Evolutionary conservation across 2,888 invertebrate species (phyloP).

Genomic region (Trypoxylon attenuatum): DNA sequence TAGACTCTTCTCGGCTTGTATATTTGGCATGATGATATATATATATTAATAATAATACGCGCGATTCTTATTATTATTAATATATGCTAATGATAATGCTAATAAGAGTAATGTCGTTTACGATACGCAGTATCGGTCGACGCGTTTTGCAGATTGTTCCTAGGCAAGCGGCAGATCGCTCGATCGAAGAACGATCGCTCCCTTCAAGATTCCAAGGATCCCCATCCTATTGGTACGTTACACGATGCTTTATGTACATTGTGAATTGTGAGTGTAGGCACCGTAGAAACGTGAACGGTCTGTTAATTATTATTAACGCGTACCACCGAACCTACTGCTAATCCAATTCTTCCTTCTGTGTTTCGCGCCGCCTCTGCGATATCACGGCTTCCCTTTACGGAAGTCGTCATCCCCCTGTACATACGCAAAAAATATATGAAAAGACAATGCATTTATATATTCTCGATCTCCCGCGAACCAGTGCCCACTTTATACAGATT

Average conservation of each 20-base stretch:
- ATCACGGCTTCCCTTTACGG: neutral
- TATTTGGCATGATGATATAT: constrained; percentile 65
- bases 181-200: neutral
- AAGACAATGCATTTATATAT: constrained; percentile 25
- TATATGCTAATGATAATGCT: constrained; percentile 15
- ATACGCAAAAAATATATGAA: constrained; percentile 36
- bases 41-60: constrained; percentile 58
- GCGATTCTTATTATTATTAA: constrained; percentile 44
- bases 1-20: constrained; percentile 63
- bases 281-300: neutral
- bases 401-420: constrained; percentile 31
- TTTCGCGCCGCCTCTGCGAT: neutral
- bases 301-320: neutral
- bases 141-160: constrained; percentile 18
- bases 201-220: neutral
- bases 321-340: neutral
- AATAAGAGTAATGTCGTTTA: constrained; percentile 15
- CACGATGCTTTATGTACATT: neutral
- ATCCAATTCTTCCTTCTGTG: neutral
- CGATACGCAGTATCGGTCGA: constrained; percentile 2
- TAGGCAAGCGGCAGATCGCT: constrained; percentile 14
- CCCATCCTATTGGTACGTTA: constrained; percentile 1
- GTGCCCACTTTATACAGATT: constrained; percentile 40
- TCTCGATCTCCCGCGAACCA: neutral
- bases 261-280: constrained; percentile 13